These are phyloP conservation scores for Pammene aurita DNA, from an alignment of 2,888 invertebrate genomes.

Conservation along the genomic window DNA sequence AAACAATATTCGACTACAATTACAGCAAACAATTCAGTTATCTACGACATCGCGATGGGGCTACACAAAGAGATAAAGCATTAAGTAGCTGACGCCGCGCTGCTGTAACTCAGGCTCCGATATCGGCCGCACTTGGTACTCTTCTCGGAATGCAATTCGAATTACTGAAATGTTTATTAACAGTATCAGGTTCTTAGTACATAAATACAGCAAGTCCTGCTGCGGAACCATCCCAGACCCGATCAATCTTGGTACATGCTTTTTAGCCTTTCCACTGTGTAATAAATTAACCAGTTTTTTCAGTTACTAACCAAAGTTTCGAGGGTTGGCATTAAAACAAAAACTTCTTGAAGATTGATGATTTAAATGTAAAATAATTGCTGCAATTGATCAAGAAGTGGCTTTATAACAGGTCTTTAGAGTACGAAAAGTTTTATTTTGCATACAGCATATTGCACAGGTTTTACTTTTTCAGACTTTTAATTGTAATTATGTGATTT, in stretches of 20 bases:
- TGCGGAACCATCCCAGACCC: not conserved
- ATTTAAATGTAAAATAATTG: not conserved
- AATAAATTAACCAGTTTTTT: constrained; percentile 13
- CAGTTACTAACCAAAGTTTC: not conserved
- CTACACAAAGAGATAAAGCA: constrained; percentile 53
- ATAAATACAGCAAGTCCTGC: constrained; percentile 56
- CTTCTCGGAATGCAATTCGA: constrained; percentile 76
- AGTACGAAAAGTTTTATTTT: no score
- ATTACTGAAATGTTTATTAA: constrained; percentile 76
- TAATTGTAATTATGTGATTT: no score
- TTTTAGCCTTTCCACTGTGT: constrained; percentile 11
- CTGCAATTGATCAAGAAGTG: no score
- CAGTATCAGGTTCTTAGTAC: constrained; percentile 71
- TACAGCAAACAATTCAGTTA: constrained; percentile 9
- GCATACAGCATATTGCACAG: no score
- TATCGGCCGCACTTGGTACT: constrained; percentile 57
- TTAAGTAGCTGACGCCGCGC: constrained; percentile 63
- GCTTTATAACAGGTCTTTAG: no score
- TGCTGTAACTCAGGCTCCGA: constrained; percentile 63
- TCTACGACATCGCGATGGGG: constrained; percentile 43
- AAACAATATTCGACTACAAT: not conserved
- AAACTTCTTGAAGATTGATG: not conserved
- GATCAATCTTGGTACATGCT: constrained; percentile 20
- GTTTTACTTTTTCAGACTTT: no score
- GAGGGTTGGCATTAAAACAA: not conserved